Percentiles rank a stretch among this genome's conserved stretches.
phyloP scores from a whole-genome alignment of 2,797 vertebrate species.

The Acropternis orthonyx region DNA sequence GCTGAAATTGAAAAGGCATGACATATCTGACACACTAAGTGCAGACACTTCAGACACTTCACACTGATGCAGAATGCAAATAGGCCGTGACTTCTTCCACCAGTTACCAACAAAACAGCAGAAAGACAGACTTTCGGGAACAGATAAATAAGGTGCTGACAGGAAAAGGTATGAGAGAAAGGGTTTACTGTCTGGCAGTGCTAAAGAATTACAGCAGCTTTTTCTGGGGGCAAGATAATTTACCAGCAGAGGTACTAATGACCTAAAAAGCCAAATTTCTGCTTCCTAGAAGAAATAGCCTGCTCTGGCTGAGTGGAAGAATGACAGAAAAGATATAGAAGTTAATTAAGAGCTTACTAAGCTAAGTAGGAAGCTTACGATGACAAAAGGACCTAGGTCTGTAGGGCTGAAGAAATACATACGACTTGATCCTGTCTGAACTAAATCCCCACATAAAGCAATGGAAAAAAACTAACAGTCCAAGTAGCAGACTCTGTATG shows the following conservation, averaged over 20 bases:
- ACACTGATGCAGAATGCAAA: constrained; percentile 43
- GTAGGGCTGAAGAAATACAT: not conserved
- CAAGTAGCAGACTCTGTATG: not conserved
- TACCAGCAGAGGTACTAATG: constrained; percentile 8
- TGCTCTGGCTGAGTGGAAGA: constrained; percentile 3
- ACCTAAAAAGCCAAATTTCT: not conserved
- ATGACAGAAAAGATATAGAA: constrained; percentile 1
- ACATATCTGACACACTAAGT: not conserved
- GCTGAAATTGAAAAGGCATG: constrained; percentile 26
- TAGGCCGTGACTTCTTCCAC: not conserved
- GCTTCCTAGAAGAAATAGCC: not conserved
- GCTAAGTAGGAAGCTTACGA: not conserved
- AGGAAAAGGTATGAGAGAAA: not conserved
- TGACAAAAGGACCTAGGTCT: not conserved
- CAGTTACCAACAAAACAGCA: not conserved
- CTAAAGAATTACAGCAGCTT: not conserved
- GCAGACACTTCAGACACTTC: constrained; percentile 18
- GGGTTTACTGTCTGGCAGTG: not conserved
- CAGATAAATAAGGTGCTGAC: not conserved
- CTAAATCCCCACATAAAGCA: not conserved
- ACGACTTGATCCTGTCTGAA: not conserved
- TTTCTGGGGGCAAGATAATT: not conserved
- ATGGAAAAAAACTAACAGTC: not conserved
- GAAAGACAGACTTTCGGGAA: not conserved
- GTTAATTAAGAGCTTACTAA: constrained; percentile 13